Conservation (phyloP, 2,113 vertebrate genomes). For the Nycticryphes semicollaris region DNA sequence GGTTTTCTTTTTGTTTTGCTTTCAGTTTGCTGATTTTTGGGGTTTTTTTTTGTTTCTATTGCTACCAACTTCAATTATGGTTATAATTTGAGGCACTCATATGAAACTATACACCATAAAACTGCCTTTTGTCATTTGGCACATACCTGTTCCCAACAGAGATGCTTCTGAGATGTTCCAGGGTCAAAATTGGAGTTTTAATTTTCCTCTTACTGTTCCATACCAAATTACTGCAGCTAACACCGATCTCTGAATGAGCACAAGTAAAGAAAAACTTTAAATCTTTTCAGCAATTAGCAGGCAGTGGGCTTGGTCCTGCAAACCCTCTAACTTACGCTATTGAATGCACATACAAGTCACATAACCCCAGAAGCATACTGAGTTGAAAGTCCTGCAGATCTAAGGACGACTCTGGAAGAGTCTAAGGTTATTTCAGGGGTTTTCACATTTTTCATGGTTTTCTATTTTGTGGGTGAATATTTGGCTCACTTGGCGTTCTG, state of each 20-base stretch:
- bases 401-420: not conserved
- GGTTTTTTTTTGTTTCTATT: not conserved
- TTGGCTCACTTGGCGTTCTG: not conserved
- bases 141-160: not conserved
- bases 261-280: not conserved
- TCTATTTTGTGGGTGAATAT: not conserved
- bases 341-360: not conserved
- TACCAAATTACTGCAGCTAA: not conserved
- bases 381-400: not conserved
- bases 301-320: not conserved
- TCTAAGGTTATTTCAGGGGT: not conserved
- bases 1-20: too few relatives aligned
- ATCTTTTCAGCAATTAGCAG: not conserved
- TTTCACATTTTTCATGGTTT: not conserved
- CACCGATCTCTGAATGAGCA: not conserved
- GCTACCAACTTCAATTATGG: not conserved
- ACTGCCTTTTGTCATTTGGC: not conserved
- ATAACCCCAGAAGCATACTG: not conserved
- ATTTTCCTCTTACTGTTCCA: not conserved
- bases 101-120: not conserved
- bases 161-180: not conserved
- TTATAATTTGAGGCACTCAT: not conserved
- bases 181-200: not conserved
- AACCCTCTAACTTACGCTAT: not conserved
- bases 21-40: too few relatives aligned